Evolutionary conservation across 2,113 vertebrate genomes (phyloP).

Genomic region (Brachypteracias leptosomus): DNA sequence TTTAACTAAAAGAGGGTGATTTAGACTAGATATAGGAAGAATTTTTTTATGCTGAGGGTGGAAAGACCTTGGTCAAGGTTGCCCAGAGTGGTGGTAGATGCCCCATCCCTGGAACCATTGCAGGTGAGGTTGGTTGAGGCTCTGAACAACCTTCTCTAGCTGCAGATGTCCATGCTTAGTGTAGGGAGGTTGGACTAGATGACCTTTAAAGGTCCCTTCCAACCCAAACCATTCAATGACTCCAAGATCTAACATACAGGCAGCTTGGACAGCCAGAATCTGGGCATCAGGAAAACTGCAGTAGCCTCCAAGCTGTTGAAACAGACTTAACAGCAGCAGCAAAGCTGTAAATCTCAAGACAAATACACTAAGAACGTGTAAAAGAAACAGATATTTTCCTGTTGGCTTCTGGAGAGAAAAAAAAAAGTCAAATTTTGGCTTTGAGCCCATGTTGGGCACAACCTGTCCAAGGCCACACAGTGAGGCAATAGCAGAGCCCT

Average conservation of each 20-base stretch:
- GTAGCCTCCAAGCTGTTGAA: not conserved
- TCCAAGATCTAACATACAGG: not conserved
- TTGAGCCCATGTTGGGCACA: not conserved
- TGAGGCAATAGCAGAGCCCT: not conserved
- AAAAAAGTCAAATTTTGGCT: not conserved
- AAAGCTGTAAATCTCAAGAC: slow-evolving; percentile 25
- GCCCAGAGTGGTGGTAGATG: not conserved
- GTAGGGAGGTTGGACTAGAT: too few species aligned
- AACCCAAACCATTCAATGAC: too few species aligned
- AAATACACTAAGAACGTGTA: not conserved
- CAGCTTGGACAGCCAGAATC: not conserved
- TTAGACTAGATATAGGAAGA: too few species aligned
- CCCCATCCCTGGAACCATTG: not conserved
- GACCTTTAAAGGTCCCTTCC: too few species aligned
- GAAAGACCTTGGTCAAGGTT: not conserved
- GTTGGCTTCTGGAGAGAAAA: not conserved
- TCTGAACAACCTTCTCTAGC: not conserved
- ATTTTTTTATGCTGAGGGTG: too few species aligned
- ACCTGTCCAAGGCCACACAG: not conserved
- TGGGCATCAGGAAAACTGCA: not conserved
- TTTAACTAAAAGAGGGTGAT: too few species aligned
- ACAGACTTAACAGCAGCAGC: not conserved
- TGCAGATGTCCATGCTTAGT: not conserved
- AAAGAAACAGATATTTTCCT: slow-evolving; percentile 34
- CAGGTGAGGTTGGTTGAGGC: not conserved